A percentile compares a stretch with the other conserved stretches of the same genome.
Evolutionary conservation across 2,113 vertebrate genomes (phyloP).

Genomic region (Plotosus lineatus): DNA sequence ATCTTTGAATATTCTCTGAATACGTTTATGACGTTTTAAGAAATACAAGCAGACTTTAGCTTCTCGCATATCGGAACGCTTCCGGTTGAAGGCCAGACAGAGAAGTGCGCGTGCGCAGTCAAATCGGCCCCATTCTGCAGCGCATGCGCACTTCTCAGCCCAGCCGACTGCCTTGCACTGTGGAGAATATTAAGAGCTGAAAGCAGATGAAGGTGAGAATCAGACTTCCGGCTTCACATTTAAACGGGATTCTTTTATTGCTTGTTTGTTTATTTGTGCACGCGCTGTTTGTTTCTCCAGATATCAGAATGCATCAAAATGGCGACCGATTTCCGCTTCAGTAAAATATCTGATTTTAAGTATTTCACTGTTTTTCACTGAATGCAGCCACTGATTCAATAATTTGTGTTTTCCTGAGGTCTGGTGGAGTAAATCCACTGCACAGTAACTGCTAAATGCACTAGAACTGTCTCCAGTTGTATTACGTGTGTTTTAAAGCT

Average conservation of each 20-base stretch:
- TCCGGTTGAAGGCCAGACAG: not conserved
- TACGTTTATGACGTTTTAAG: no score
- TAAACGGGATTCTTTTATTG: not conserved
- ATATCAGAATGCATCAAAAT: not conserved
- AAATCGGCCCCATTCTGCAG: not conserved
- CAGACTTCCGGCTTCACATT: not conserved
- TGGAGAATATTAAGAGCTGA: conserved; percentile 23
- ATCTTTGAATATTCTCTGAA: no score
- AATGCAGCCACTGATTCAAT: not conserved
- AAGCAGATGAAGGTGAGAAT: not conserved
- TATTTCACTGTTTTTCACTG: not conserved
- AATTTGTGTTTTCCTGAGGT: no score
- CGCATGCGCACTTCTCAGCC: conserved; percentile 57
- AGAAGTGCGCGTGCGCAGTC: not conserved
- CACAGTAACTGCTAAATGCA: no score
- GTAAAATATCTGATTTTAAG: not conserved
- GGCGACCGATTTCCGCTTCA: not conserved
- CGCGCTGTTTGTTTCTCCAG: not conserved
- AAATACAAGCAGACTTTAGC: not conserved
- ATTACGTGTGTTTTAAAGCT: no score
- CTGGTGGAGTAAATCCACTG: no score
- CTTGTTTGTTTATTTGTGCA: not conserved
- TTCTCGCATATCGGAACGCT: not conserved
- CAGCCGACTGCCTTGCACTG: not conserved
- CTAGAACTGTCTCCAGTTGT: no score